Evolutionary conservation across 1,140 invertebrate genomes (phyloP).

Genomic region (Armadillidium nasatum): DNA sequence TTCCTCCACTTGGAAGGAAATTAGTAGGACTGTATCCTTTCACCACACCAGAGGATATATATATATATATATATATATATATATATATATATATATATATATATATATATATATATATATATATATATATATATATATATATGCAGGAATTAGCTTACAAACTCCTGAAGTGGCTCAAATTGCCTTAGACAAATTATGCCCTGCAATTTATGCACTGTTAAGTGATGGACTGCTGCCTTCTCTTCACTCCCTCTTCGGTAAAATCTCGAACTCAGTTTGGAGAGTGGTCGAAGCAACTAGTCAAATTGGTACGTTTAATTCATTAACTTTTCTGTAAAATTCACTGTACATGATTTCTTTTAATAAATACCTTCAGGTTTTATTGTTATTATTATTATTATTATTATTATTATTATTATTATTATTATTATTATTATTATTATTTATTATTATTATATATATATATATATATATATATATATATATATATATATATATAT

Average conservation of each 20-base stretch:
- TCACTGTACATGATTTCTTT: slow-evolving; percentile 14
- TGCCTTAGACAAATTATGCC: slow-evolving; percentile 66
- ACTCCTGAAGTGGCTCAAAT: slow-evolving; percentile 60
- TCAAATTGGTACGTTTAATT: slow-evolving; percentile 62
- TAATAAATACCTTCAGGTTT: background rate
- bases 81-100: background rate
- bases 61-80: background rate
- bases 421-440: too few species aligned
- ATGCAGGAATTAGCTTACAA: slow-evolving; percentile 54
- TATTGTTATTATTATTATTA: background rate
- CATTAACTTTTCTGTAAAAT: slow-evolving; percentile 23
- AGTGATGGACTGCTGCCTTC: slow-evolving; percentile 74
- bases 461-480: too few species aligned
- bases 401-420: background rate
- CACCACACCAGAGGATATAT: too few species aligned
- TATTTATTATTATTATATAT: too few species aligned
- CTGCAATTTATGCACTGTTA: slow-evolving; percentile 75
- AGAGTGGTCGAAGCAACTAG: slow-evolving; percentile 79
- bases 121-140: background rate
- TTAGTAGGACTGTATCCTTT: too few species aligned
- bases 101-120: slow-evolving; percentile 5
- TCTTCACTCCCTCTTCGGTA: slow-evolving; percentile 77
- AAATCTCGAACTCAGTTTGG: slow-evolving; percentile 82
- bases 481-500: too few species aligned
- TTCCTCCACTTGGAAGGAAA: too few species aligned